These are phyloP conservation scores for Cardiocondyla obscurior DNA, from an alignment of 1,140 invertebrate species.

Conservation along the genomic window DNA sequence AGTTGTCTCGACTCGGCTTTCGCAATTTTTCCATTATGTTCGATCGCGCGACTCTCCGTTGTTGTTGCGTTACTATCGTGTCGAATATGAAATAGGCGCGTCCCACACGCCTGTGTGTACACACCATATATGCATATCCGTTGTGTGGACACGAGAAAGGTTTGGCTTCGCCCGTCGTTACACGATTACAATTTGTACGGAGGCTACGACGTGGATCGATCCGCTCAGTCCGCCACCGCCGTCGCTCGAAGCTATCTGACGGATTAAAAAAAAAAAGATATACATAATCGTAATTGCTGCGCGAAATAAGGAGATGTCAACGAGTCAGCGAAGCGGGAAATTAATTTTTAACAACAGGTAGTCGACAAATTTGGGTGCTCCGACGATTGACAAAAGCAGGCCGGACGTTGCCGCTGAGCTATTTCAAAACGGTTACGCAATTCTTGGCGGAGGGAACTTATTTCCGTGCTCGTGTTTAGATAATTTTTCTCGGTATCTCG, in stretches of 20 bases:
- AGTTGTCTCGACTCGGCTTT: background rate
- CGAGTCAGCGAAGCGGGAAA: background rate
- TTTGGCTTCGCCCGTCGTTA: slow-evolving; percentile 59
- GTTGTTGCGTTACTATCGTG: slow-evolving; percentile 38
- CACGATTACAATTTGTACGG: slow-evolving; percentile 19
- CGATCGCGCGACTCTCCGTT: slow-evolving; percentile 26
- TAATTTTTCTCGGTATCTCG: slow-evolving; percentile 16
- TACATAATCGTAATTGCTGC: background rate
- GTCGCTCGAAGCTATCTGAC: background rate
- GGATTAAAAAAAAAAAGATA: background rate
- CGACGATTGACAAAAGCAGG: too few species aligned
- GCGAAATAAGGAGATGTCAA: background rate
- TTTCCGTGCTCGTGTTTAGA: slow-evolving; percentile 28
- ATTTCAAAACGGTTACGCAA: background rate
- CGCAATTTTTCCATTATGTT: slow-evolving; percentile 17
- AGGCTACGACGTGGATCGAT: slow-evolving; percentile 17
- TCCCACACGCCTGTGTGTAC: slow-evolving; percentile 61
- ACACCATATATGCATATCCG: slow-evolving; percentile 39
- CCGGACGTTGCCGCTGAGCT: background rate
- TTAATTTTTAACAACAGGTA: background rate
- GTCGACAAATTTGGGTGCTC: background rate
- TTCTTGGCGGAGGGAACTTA: background rate
- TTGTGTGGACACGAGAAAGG: slow-evolving; percentile 23
- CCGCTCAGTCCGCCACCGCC: too few species aligned
- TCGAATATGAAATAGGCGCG: slow-evolving; percentile 62